Evolutionary conservation across 2,113 vertebrate genomes (phyloP), one percentile per base, ranked within the genome.

Genomic region (Engystomops pustulosus): DNA sequence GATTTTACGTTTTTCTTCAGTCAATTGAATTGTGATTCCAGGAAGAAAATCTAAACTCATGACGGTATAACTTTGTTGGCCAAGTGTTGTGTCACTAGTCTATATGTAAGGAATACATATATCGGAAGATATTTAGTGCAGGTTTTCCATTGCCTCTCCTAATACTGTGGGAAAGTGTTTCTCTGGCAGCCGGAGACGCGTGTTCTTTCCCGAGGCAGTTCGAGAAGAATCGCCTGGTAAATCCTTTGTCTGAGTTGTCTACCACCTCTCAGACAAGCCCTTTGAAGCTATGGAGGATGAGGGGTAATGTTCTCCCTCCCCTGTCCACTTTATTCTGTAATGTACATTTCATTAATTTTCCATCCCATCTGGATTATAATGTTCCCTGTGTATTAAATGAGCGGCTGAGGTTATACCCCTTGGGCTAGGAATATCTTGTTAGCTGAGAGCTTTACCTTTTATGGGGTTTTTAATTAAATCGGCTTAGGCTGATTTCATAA

Each of bases 391-490:
- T 77, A 77, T 53, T 62, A 76, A 62, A 23, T 76, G 34, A 30
- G 60, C 23, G 53, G 30, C 44, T 69, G 32, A 74, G 38, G 69
- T 38, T 62, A 14, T 74, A 32, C 27, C 58, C 49, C 45, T 53
- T 49, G 20, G 60, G 72, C 82, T 49, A 34, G 81, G 58, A 71
- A 67, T 75, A 76, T 77, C 45, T 27, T 34, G 41, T 84, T 69
- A 69, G 72, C 72, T 34, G 55, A 68, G 32, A 84, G 82, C 60
- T 38, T 84, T 76, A 30, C 82, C 82, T 77, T 84, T 67, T 84
- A 77, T 84, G 82, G 82, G 32, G 7, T 77, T 84, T 84, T 84
- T 84, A 84, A 84, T 78, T 84, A 84, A 62, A 65, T 67, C 14
- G 30, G 44, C 51, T 77, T 36, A 84, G 38, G 60, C 30, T 78